Evolutionary conservation across 2,113 vertebrate species (phyloP).

Genomic region (Myodes glareolus): DNA sequence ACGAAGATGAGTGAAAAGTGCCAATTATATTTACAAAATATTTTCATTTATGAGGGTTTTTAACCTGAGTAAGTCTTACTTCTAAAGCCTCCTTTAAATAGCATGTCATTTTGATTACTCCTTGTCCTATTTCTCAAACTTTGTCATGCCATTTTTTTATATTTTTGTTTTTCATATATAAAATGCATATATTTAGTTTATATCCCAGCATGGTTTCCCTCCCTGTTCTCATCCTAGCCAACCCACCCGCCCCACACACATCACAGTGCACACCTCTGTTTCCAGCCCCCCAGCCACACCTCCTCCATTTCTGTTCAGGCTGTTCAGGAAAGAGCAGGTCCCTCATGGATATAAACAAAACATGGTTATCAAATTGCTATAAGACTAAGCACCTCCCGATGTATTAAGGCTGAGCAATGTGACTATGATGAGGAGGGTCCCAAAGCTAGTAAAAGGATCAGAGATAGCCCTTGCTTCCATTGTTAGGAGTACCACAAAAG

Average conservation of each 20-base stretch:
- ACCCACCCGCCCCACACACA: too few relatives aligned
- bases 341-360: not conserved
- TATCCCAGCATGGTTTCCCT: not conserved
- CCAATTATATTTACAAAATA: not conserved
- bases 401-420: not conserved
- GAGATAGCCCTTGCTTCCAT: not conserved
- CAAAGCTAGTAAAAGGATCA: not conserved
- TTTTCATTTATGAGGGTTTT: not conserved
- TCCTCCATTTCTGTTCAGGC: not conserved
- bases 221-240: not conserved
- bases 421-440: not conserved
- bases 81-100: slow-evolving; percentile 3
- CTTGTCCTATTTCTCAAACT: not conserved
- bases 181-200: not conserved
- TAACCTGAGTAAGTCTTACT: too few relatives aligned
- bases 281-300: not conserved
- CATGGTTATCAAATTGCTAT: not conserved
- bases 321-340: not conserved
- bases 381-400: not conserved
- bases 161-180: not conserved
- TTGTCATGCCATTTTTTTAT: not conserved
- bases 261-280: not conserved
- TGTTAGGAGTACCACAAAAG: not conserved
- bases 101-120: not conserved
- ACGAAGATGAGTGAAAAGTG: not conserved